Evolutionary conservation across 2,888 invertebrate species (phyloP).

Genomic region (Glaucopsyche alexis): DNA sequence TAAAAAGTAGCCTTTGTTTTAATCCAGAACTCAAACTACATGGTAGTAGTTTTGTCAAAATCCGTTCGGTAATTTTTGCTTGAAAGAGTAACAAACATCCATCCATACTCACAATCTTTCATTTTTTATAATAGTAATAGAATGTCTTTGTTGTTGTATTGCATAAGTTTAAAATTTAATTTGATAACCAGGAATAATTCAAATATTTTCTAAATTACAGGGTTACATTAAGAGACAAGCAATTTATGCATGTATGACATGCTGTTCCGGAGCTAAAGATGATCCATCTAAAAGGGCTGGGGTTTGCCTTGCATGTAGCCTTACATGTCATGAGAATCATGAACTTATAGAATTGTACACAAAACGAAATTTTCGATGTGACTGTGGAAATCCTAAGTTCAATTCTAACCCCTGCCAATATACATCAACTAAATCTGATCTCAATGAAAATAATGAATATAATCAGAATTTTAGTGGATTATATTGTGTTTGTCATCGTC

Average conservation of each 20-base stretch:
- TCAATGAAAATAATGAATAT: conserved; percentile 88
- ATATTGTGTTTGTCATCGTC: conserved; percentile 94
- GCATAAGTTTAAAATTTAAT: too few relatives aligned
- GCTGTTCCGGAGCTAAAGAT: conserved; percentile 83
- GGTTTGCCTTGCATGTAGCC: conserved; percentile 95
- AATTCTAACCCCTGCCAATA: conserved; percentile 84
- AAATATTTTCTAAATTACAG: conserved; percentile 68
- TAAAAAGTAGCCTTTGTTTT: too few relatives aligned
- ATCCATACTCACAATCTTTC: too few relatives aligned
- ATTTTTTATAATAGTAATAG: too few relatives aligned
- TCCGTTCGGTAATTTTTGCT: too few relatives aligned
- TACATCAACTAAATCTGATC: conserved; percentile 80
- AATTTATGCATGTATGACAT: conserved; percentile 95
- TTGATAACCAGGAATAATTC: too few relatives aligned
- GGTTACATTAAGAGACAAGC: conserved; percentile 96
- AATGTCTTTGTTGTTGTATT: too few relatives aligned
- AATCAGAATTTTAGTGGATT: conserved; percentile 97
- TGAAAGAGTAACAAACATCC: too few relatives aligned
- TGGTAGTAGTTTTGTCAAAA: too few relatives aligned
- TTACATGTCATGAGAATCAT: conserved; percentile 97
- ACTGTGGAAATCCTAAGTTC: conserved; percentile 93
- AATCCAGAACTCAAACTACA: too few relatives aligned
- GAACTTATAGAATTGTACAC: conserved; percentile 97
- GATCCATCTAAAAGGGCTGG: conserved; percentile 85
- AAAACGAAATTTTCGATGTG: conserved; percentile 96